Evolutionary conservation across 1,140 invertebrate genomes (phyloP), one percentile per base, ranked within the genome.

Genomic region (Trigoniulus corallinus): DNA sequence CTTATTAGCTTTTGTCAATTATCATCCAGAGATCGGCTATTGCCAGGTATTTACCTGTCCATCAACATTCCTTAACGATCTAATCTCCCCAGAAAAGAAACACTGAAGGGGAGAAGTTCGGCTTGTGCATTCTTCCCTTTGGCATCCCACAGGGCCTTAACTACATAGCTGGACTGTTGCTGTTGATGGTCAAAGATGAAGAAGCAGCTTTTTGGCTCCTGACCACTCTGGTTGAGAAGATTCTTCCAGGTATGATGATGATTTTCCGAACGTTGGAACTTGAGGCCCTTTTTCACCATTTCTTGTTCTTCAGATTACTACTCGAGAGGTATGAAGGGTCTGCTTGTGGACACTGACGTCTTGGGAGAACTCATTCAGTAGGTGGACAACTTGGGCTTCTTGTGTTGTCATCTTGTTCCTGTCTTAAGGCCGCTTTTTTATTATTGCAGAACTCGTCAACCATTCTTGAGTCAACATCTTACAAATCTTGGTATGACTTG

Each of bases 151-250:
- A 81, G 77, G 89, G 89, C 41, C 67, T 93, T 39, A 93, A 93
- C 70, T 94, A 91, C 62, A 87, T 94, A 59, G 86, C 84, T 56
- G 87, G 85, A 27, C 70, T 93, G 57, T 66, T 93, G 54, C 63
- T 93, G 41, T 65, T 94, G 43, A 78, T 86, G 24, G 84, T 88
- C 23, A 84, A 88, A 66, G 80, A 77, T 69, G 88, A 93, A 70
- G 86, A 93, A 64, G 80, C 76, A 55, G 79, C 85, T 29, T 94
- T 93, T 71, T 94, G 89, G 89, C 68, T 94, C 47, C 64, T 93
- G 12, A 64, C 62, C 1, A 75, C 80, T 3, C 69, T 93, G 49
- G 81, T 89, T n/a, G 84, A 88, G 61, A 77, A 79, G 55, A 83
- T 87, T 61, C 70, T 89, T 51, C 87, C 87, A 21, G 63, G 64